Evolutionary conservation across 2,113 vertebrate genomes (phyloP), one percentile per base, ranked within the genome.

Genomic region (Paedocypris sp.): DNA sequence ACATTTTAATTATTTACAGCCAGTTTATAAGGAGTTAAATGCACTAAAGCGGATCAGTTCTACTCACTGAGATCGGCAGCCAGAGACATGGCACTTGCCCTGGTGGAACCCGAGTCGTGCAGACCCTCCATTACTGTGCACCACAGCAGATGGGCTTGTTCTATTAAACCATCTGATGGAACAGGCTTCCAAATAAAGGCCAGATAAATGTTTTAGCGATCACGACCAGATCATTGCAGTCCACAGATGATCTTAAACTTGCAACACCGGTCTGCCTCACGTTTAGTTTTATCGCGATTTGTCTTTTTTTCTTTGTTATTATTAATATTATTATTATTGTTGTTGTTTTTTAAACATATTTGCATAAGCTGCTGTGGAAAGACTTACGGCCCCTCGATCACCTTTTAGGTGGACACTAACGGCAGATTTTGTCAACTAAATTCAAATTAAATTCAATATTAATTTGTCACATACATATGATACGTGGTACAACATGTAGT

Each of bases 41-140:
- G 7, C 16, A 36, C 32, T 11, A 13, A 6, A 13, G 4, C 7
- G 23, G 6, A 35, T 11, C 39, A 58, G 28, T 19, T 18, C 28
- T 47, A 81, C 83, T 83, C 73, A 87, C 85, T 80, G 45, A 87
- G 64, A 59, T 85, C 77, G 43, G 53, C 64, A 64, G 79, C 78
- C 16, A 71, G 49, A 62, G 52, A 62, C 23, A 78, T 69, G 39
- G 61, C 67, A 9, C 50, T 63, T 45, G 76, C 73, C 9, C 71
- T 72, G 71, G 52, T 53, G 6, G 81, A 68, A 41, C 74, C 72
- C 53, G 75, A 73, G 61, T 71, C 68, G 47, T 67, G 62, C 3
- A 66, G 25, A 4, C 74, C 70, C 31, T 83, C 83, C 84, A 87
- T 84, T 23, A 51, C 47, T 60, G 58, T 60, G 51, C 49, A 60